Conservation (phyloP, 2,888 invertebrate species). For the Zelleria hepariella region DNA sequence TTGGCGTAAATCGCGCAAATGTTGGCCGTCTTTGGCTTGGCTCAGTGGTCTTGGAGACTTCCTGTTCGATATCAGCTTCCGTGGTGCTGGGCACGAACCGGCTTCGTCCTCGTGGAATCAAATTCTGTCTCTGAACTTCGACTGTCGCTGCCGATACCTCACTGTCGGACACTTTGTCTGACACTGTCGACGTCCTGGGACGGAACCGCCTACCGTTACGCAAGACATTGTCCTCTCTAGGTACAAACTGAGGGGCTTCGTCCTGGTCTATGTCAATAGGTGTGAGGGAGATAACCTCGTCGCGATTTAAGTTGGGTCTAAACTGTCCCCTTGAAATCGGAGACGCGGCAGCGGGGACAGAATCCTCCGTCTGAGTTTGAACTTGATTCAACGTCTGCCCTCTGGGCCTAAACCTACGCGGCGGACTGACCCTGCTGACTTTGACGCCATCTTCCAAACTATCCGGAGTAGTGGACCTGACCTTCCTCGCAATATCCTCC, state of each 20-base stretch:
- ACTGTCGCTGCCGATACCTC: constrained; percentile 56
- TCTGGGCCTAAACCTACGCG: constrained; percentile 35
- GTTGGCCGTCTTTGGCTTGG: constrained; percentile 38
- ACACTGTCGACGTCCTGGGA: constrained; percentile 28
- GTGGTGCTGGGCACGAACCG: constrained; percentile 40
- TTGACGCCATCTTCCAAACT: constrained; percentile 44
- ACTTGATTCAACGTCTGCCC: constrained; percentile 20
- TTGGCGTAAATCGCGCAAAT: constrained; percentile 54
- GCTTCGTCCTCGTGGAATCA: constrained; percentile 47
- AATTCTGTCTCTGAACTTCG: constrained; percentile 40
- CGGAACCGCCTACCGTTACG: constrained; percentile 20
- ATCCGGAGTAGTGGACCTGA: constrained; percentile 63
- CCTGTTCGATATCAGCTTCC: constrained; percentile 32
- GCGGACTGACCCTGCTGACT: constrained; percentile 21
- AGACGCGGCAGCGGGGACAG: constrained; percentile 51
- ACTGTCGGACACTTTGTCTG: constrained; percentile 42
- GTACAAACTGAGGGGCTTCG: constrained; percentile 34
- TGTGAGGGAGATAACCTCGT: constrained; percentile 69
- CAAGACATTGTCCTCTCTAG: constrained; percentile 13
- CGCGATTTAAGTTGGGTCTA: constrained; percentile 41
- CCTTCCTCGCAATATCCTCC: constrained; percentile 41
- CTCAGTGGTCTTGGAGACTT: constrained; percentile 21
- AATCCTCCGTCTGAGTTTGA: constrained; percentile 32
- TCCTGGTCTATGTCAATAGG: constrained; percentile 48
- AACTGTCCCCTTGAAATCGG: constrained; percentile 44